These are phyloP conservation scores for Camelus dromedarius DNA, from an alignment of 2,113 vertebrate species.

Conservation along the genomic window DNA sequence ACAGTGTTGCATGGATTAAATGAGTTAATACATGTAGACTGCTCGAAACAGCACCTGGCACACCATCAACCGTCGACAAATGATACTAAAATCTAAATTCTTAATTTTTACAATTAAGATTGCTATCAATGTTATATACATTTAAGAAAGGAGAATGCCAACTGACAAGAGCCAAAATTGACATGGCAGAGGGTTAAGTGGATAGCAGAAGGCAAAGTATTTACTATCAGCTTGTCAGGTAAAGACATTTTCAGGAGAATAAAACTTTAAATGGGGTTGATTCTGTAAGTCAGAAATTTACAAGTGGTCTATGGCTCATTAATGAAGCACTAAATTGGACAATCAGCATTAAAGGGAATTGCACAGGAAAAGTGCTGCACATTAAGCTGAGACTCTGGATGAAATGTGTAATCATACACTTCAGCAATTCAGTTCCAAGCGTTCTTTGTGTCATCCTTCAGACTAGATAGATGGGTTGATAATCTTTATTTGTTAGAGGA, in stretches of 20 bases:
- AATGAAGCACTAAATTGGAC: slow-evolving; percentile 81
- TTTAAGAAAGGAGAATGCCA: slow-evolving; percentile 24
- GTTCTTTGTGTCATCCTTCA: slow-evolving; percentile 57
- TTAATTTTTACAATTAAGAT: neutral
- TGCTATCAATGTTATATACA: neutral
- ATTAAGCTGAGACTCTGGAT: slow-evolving; percentile 57
- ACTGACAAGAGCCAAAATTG: neutral
- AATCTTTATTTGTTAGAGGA: slow-evolving; percentile 41
- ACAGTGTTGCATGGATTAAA: neutral
- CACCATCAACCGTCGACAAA: neutral
- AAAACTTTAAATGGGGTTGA: slow-evolving; percentile 77
- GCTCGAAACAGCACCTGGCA: neutral
- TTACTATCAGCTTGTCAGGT: slow-evolving; percentile 70
- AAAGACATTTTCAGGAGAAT: slow-evolving; percentile 73
- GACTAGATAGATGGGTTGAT: slow-evolving; percentile 1
- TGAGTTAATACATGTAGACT: neutral
- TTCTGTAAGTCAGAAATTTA: slow-evolving; percentile 72
- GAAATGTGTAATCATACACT: slow-evolving; percentile 68
- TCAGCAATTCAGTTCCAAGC: slow-evolving; percentile 59
- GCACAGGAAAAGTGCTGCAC: slow-evolving; percentile 53
- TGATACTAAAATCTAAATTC: neutral
- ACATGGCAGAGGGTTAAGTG: slow-evolving; percentile 36
- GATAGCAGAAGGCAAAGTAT: slow-evolving; percentile 24
- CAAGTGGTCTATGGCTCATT: slow-evolving; percentile 77
- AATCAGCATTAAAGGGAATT: slow-evolving; percentile 74